Evolutionary conservation across 1,140 invertebrate genomes (phyloP).

Genomic region (Neodiprion fabricii): DNA sequence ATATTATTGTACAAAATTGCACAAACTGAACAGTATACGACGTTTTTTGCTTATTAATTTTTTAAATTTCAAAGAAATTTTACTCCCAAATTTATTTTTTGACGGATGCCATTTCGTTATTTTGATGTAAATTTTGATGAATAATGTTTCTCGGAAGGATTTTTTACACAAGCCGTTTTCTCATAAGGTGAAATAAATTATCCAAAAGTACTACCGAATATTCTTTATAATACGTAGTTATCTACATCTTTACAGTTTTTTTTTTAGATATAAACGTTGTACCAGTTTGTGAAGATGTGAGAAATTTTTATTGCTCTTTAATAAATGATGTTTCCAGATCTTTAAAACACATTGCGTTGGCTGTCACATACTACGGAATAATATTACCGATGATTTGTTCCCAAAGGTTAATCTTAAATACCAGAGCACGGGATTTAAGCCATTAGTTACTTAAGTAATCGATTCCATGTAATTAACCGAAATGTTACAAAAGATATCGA

Average conservation of each 20-base stretch:
- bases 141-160: no score
- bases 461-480: neutral
- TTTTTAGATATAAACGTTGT: neutral
- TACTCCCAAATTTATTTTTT: no score
- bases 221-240: no score
- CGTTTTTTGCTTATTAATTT: neutral
- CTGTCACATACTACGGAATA: neutral
- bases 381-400: neutral
- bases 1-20: neutral
- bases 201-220: no score
- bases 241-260: neutral
- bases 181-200: no score
- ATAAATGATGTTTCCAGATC: neutral
- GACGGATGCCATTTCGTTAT: no score
- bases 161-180: no score
- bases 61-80: no score
- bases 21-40: neutral
- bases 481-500: neutral
- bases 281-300: neutral
- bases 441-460: neutral
- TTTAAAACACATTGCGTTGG: neutral
- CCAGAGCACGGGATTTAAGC: neutral
- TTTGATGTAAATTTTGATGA: no score
- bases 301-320: neutral
- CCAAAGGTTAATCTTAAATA: conserved; percentile 4